phyloP scores from a whole-genome alignment of 1,140 invertebrate genomes.

The Drosophila serrata region DNA sequence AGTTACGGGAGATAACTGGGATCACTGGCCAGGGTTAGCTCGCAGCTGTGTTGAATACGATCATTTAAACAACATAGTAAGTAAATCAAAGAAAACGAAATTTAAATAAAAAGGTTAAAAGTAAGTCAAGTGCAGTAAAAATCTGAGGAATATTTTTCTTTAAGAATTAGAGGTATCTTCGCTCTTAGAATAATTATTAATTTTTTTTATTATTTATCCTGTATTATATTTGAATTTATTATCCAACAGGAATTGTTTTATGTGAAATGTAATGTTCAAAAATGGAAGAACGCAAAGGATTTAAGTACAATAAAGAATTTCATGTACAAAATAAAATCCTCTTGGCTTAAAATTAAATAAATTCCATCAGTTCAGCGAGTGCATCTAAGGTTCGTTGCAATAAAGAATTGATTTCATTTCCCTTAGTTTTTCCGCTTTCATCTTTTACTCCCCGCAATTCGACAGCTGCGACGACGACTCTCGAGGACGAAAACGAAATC shows the following conservation, averaged over 20 bases:
- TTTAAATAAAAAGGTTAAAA: not conserved
- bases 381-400: slow-evolving; percentile 46
- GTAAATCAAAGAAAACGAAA: not conserved
- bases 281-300: too few species aligned
- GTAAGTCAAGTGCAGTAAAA: not conserved
- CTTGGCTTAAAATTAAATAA: slow-evolving; percentile 9
- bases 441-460: slow-evolving; percentile 19
- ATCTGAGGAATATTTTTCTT: too few species aligned
- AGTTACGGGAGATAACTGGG: not conserved
- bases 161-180: too few species aligned
- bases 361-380: slow-evolving; percentile 22
- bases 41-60: not conserved
- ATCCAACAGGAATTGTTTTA: not conserved
- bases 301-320: too few species aligned
- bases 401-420: slow-evolving; percentile 16
- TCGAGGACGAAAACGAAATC: slow-evolving; percentile 32
- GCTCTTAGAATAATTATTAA: too few species aligned
- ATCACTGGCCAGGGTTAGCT: not conserved
- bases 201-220: too few species aligned
- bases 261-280: not conserved
- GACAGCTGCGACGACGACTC: slow-evolving; percentile 41
- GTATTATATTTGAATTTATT: too few species aligned
- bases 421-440: slow-evolving; percentile 39
- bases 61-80: not conserved
- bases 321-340: not conserved